Percentiles rank a stretch among this genome's conserved stretches.
Evolutionary conservation across 1,140 invertebrate genomes (phyloP).

Genomic region (Drosophila sturtevanti): DNA sequence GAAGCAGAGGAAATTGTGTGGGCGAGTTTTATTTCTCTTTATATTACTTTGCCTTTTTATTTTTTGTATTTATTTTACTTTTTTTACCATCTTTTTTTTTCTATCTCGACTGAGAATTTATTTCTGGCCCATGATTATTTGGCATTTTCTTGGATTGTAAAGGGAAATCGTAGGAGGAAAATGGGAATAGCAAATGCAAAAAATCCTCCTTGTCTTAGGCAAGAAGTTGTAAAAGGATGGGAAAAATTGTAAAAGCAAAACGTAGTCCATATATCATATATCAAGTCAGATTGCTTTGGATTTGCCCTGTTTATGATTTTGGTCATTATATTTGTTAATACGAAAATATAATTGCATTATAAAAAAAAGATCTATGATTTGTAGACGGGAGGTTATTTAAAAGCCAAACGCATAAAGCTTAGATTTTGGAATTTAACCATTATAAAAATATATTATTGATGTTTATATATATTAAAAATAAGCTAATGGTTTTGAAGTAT

Average conservation of each 20-base stretch:
- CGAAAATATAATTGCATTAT: conserved; percentile 69
- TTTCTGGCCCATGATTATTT: conserved; percentile 65
- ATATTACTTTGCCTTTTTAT: conserved; percentile 42
- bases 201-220: conserved; percentile 64
- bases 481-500: too few species aligned
- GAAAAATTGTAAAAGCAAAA: conserved; percentile 52
- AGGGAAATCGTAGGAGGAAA: conserved; percentile 18
- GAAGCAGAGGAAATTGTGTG: neutral
- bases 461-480: too few species aligned
- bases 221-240: conserved; percentile 38
- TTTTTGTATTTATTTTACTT: conserved; percentile 21
- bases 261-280: conserved; percentile 68
- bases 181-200: conserved; percentile 39
- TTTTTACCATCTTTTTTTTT: conserved; percentile 35
- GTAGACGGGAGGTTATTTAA: conserved; percentile 21
- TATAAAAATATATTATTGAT: too few species aligned
- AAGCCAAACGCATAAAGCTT: neutral
- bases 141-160: conserved; percentile 49
- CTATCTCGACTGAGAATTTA: conserved; percentile 55
- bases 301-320: conserved; percentile 64
- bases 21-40: conserved; percentile 49
- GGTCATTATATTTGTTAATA: conserved; percentile 52
- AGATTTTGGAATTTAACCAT: neutral
- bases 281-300: conserved; percentile 66
- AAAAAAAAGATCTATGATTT: conserved; percentile 56